Percentiles rank a stretch among this genome's conserved stretches.
Conservation (phyloP, 2,113 vertebrate species). For the Prochilodus magdalenae region DNA sequence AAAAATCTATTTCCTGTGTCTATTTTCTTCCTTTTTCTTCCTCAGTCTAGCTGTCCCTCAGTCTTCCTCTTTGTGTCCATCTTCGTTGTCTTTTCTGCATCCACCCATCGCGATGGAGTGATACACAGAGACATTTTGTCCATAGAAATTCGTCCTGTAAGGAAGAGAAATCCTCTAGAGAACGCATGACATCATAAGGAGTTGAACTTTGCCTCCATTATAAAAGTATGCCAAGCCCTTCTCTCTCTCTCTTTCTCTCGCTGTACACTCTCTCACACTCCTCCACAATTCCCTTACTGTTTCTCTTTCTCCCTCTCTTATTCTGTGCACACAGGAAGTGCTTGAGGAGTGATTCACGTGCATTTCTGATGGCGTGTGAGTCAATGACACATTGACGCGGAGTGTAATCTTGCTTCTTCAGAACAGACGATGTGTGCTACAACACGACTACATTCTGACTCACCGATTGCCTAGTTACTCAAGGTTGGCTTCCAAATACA, state of each 20-base stretch:
- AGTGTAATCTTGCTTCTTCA: constrained; percentile 31
- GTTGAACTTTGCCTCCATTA: constrained; percentile 53
- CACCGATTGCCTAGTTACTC: neutral
- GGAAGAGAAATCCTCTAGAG: constrained; percentile 38
- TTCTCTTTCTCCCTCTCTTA: neutral
- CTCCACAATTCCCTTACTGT: constrained; percentile 43
- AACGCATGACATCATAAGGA: constrained; percentile 51
- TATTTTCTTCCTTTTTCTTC: neutral
- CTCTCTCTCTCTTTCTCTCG: constrained; percentile 5
- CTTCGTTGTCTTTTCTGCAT: constrained; percentile 22
- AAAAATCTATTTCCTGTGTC: constrained; percentile 15
- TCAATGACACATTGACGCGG: constrained; percentile 50
- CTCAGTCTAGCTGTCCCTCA: neutral
- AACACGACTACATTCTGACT: constrained; percentile 14
- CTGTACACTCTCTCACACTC: constrained; percentile 14
- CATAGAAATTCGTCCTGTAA: constrained; percentile 21
- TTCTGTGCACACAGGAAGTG: constrained; percentile 64
- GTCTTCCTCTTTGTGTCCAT: constrained; percentile 22
- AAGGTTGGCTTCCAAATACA: constrained; percentile 1
- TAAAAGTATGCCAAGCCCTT: constrained; percentile 37
- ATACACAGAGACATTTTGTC: constrained; percentile 19
- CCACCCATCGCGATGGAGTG: neutral
- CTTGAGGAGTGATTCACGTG: constrained; percentile 63
- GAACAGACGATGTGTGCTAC: constrained; percentile 3
- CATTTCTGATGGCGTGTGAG: constrained; percentile 48